Evolutionary conservation across 2,113 vertebrate genomes (phyloP), one percentile per base, ranked within the genome.

Genomic region (Ia io): DNA sequence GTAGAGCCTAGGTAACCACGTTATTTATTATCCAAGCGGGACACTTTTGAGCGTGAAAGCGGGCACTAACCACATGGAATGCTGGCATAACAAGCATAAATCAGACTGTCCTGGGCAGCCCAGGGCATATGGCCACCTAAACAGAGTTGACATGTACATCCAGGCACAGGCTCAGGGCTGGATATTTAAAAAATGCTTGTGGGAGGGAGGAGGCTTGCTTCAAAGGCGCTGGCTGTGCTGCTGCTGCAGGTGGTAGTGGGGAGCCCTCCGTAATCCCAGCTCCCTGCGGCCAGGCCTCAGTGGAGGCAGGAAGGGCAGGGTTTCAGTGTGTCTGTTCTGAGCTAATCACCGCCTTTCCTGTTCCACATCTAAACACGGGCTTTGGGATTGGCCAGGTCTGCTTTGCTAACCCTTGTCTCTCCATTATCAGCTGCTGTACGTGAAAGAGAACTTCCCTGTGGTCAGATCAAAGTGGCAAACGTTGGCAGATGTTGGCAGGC

Each of bases 371-470:
- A 93, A 92, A 79, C 80, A 77, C 47, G 65, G 90, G 88, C 89
- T 61, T 13, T 49, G 73, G 35, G 84, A 95, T 91, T 73, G 86
- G 37, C 89, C 80, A 11, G 79, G 80, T 83, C 84, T 80, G 86
- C 69, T 97, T 97, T 80, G 82, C 89, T 67, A 94, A 79, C 47
- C 32, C 40, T 53, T 59, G 9, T 92, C 32, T 76, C 49, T 93
- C 87, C 37, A 32, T 85, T 90, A 23, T 77, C 65, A 51, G 9
- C 65, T 37, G 23, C 30, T 79, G 1, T 59, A 10, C 30, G 65
- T 44, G 37, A 25, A 35, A 90, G 63, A 88, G 65, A 69, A 73
- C 59, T 53, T 47, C 16, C 32, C 30, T 0, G 0, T 20, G 44
- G 16, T 77, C 42, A 47, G 65, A 79, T 79, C 90, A 63, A 5